Evolutionary conservation across 2,888 invertebrate genomes (phyloP).

Genomic region (Gari tellinella): DNA sequence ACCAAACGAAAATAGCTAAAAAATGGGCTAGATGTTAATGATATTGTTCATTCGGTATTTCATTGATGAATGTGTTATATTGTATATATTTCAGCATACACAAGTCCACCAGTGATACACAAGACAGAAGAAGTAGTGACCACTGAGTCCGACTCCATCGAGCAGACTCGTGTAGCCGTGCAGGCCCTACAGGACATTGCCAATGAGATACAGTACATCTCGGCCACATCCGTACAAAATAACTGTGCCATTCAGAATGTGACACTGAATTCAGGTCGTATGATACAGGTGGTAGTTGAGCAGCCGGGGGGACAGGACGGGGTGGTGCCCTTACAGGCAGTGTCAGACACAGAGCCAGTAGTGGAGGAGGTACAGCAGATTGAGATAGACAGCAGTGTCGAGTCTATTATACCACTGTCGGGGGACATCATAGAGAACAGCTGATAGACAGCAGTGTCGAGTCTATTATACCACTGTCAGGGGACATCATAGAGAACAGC

Average conservation of each 20-base stretch:
- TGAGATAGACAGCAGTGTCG: conserved; percentile 58
- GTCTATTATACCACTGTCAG: conserved; percentile 50
- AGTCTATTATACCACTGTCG: conserved; percentile 54
- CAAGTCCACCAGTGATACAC: too few relatives aligned
- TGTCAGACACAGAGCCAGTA: conserved; percentile 25
- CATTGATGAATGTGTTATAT: too few relatives aligned
- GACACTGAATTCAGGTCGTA: conserved; percentile 54
- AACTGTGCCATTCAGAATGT: conserved; percentile 50
- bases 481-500: conserved; percentile 44
- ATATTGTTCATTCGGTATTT: too few relatives aligned
- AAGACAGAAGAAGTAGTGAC: conserved; percentile 17
- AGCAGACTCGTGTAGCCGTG: conserved; percentile 57
- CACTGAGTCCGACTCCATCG: conserved; percentile 47
- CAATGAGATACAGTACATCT: conserved; percentile 48
- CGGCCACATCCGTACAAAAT: conserved; percentile 28
- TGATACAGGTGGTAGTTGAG: conserved; percentile 44
- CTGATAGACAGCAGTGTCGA: conserved; percentile 45
- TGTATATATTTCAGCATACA: too few relatives aligned
- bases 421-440: conserved; percentile 47
- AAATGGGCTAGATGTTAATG: too few relatives aligned
- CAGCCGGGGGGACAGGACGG: conserved; percentile 7
- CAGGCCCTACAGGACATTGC: conserved; percentile 60
- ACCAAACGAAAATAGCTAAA: too few relatives aligned
- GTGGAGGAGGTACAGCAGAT: conserved; percentile 55
- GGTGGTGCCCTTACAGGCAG: not conserved